Evolutionary conservation across 2,888 invertebrate genomes (phyloP).

Genomic region (Tenthredo scrophulariae): DNA sequence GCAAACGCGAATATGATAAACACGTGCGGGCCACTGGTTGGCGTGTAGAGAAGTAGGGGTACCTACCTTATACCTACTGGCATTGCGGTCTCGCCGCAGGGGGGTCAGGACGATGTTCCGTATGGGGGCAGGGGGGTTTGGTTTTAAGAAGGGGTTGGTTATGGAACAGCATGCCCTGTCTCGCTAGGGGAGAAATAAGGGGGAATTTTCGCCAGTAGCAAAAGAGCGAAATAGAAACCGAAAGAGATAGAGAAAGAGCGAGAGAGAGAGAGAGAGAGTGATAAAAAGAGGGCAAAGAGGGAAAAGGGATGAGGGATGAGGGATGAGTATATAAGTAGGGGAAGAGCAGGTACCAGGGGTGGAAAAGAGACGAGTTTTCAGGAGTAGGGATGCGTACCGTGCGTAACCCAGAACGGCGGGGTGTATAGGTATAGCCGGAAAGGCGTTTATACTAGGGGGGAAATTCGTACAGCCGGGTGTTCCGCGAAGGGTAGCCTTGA

Average conservation of each 20-base stretch:
- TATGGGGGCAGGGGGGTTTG: background rate
- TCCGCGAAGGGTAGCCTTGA: slow-evolving; percentile 74
- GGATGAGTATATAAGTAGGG: slow-evolving; percentile 12
- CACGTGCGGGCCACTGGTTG: slow-evolving; percentile 58
- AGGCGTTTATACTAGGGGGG: slow-evolving; percentile 59
- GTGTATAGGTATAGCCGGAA: slow-evolving; percentile 54
- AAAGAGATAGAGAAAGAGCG: background rate
- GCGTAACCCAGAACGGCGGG: slow-evolving; percentile 35
- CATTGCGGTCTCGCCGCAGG: slow-evolving; percentile 56
- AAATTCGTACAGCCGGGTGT: slow-evolving; percentile 70
- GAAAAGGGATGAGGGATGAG: background rate
- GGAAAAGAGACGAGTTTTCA: slow-evolving; percentile 31
- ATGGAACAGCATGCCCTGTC: slow-evolving; percentile 33
- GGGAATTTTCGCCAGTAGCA: background rate
- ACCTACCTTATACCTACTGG: slow-evolving; percentile 13
- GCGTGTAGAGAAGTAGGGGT: slow-evolving; percentile 54
- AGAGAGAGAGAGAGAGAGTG: background rate
- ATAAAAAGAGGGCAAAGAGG: slow-evolving; percentile 5
- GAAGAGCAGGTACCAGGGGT: slow-evolving; percentile 50
- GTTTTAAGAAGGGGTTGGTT: slow-evolving; percentile 40
- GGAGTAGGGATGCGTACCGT: slow-evolving; percentile 31
- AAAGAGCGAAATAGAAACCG: background rate
- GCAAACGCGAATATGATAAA: slow-evolving; percentile 60
- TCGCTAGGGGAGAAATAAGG: background rate
- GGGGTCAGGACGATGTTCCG: slow-evolving; percentile 30